These are phyloP conservation scores for Sylvia atricapilla DNA, from an alignment of 2,113 vertebrate species.

Conservation along the genomic window DNA sequence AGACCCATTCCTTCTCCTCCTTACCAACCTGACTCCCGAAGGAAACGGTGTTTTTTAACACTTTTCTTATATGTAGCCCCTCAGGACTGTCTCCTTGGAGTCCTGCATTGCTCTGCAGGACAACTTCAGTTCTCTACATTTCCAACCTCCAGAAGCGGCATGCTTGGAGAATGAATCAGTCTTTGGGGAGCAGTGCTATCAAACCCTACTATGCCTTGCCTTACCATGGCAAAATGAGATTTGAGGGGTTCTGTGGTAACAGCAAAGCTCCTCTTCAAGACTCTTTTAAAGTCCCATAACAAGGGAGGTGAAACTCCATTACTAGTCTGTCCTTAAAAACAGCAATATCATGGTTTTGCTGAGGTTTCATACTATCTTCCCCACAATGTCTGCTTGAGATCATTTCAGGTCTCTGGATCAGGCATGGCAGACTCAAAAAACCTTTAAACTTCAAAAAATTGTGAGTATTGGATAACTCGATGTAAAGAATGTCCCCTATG, in stretches of 20 bases:
- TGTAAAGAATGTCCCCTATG: neutral
- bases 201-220: neutral
- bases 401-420: neutral
- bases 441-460: neutral
- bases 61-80: neutral
- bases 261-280: neutral
- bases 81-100: neutral
- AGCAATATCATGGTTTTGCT: neutral
- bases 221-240: neutral
- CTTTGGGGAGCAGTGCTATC: neutral
- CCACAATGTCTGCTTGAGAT: neutral
- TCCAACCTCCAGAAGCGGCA: neutral
- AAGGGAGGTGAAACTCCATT: neutral
- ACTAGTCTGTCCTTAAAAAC: neutral
- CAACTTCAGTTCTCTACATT: neutral
- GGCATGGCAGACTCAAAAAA: neutral
- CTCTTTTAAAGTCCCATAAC: neutral
- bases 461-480: neutral
- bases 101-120: neutral
- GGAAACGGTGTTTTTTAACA: neutral
- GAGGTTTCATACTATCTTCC: neutral
- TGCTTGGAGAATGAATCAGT: neutral
- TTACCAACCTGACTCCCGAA: neutral
- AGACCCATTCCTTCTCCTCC: neutral
- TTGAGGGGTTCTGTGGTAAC: neutral